A percentile compares a stretch with the other conserved stretches of the same genome.
Conservation (phyloP, 2,888 invertebrate genomes). For the Heliconius charithonia region DNA sequence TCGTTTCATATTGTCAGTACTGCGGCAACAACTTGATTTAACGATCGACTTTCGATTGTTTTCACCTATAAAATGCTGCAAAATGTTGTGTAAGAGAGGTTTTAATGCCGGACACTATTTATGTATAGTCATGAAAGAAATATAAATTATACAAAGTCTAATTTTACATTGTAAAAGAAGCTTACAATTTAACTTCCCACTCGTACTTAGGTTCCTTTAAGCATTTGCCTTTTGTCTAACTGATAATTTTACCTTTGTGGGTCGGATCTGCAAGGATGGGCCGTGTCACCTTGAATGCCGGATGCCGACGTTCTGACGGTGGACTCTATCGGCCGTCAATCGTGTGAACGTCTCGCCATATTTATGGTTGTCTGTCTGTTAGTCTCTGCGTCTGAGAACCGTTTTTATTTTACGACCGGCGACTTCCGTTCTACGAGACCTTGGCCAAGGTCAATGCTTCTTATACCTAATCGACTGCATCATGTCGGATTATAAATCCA, state of each 20-base stretch:
- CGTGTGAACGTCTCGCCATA: slow-evolving; percentile 75
- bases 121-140: slow-evolving; percentile 5
- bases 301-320: slow-evolving; percentile 74
- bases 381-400: slow-evolving; percentile 70
- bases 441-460: slow-evolving; percentile 73
- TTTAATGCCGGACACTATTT: slow-evolving; percentile 18
- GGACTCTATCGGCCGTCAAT: slow-evolving; percentile 80
- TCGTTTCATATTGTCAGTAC: slow-evolving; percentile 31
- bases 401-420: slow-evolving; percentile 79
- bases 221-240: slow-evolving; percentile 51
- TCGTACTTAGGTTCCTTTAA: slow-evolving; percentile 33
- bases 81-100: slow-evolving; percentile 25
- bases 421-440: slow-evolving; percentile 75
- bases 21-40: slow-evolving; percentile 41
- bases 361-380: slow-evolving; percentile 73
- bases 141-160: slow-evolving; percentile 26
- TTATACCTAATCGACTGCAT: slow-evolving; percentile 56
- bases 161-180: slow-evolving; percentile 16
- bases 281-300: slow-evolving; percentile 81
- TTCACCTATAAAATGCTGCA: slow-evolving; percentile 28
- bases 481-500: slow-evolving; percentile 22
- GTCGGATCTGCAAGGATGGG: slow-evolving; percentile 78
- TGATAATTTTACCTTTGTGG: slow-evolving; percentile 55
- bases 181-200: slow-evolving; percentile 38
- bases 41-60: slow-evolving; percentile 27